These are phyloP conservation scores for Sebastes ruberrimus DNA, from an alignment of 2,797 vertebrate genomes.

Conservation along the genomic window DNA sequence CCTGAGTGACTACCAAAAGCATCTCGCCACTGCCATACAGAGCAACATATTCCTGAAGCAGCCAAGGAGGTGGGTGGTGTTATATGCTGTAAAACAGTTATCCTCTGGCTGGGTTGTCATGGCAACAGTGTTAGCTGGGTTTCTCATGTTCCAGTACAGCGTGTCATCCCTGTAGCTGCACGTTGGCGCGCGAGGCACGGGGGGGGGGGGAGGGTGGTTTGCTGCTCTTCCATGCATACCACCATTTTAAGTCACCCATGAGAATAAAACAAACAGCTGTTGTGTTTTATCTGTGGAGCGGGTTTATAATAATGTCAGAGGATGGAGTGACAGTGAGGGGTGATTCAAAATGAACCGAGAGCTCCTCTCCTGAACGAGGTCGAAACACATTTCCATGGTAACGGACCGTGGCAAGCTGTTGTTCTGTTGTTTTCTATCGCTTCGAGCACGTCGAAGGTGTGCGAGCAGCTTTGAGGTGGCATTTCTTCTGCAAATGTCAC, in stretches of 20 bases:
- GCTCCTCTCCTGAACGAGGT: slow-evolving; percentile 24
- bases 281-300: slow-evolving; percentile 17
- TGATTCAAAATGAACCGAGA: neutral
- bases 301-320: neutral
- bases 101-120: slow-evolving; percentile 84
- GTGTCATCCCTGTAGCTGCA: slow-evolving; percentile 66
- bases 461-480: slow-evolving; percentile 46
- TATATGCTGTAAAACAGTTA: slow-evolving; percentile 76
- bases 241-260: slow-evolving; percentile 64
- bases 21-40: slow-evolving; percentile 7
- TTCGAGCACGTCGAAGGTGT: slow-evolving; percentile 47
- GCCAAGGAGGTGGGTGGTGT: slow-evolving; percentile 64
- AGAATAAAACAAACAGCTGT: slow-evolving; percentile 56
- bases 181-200: neutral
- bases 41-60: slow-evolving; percentile 44
- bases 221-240: slow-evolving; percentile 36
- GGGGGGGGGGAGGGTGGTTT: neutral
- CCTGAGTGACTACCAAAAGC: slow-evolving; percentile 1
- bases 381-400: slow-evolving; percentile 58
- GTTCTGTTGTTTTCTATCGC: slow-evolving; percentile 53
- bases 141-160: slow-evolving; percentile 74
- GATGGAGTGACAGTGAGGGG: neutral
- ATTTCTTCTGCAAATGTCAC: slow-evolving; percentile 74
- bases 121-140: slow-evolving; percentile 81
- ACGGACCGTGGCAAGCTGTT: slow-evolving; percentile 48